Percentiles rank a stretch among this genome's conserved stretches.
These are phyloP conservation scores for Acrocyrtus sp. DNA, from an alignment of 2,888 invertebrate species.

Conservation along the genomic window DNA sequence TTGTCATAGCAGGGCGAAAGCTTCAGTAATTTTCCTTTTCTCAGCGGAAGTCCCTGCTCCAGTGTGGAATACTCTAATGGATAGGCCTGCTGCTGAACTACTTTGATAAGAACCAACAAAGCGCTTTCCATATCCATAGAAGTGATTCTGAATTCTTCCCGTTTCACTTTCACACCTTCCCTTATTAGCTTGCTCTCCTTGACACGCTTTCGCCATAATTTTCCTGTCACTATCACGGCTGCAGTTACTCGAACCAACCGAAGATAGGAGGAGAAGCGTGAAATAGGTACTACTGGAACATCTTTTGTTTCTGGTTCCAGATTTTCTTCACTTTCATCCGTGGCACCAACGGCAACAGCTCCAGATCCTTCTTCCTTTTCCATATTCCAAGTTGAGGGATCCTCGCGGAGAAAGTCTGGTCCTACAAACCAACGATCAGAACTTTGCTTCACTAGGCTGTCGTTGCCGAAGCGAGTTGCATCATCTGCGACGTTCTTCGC, in stretches of 20 bases:
- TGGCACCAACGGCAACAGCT: too few relatives aligned
- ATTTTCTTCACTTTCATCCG: too few relatives aligned
- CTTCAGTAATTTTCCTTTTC: slow-evolving; percentile 3
- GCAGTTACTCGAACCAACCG: slow-evolving; percentile 7
- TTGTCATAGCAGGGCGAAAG: slow-evolving; percentile 3
- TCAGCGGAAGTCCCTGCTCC: neutral
- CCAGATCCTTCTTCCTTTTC: neutral
- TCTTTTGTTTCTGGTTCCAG: too few relatives aligned
- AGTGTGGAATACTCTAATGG: neutral
- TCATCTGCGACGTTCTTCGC: slow-evolving; percentile 1
- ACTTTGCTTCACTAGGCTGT: neutral
- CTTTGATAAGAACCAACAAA: neutral
- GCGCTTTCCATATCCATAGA: neutral
- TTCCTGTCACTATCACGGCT: slow-evolving; percentile 3
- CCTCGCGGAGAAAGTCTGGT: slow-evolving; percentile 3
- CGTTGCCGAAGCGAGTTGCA: neutral
- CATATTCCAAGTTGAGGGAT: neutral
- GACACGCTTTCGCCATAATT: neutral
- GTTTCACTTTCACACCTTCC: neutral
- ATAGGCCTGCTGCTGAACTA: neutral
- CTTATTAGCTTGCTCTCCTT: neutral
- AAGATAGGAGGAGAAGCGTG: neutral
- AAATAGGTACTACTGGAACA: too few relatives aligned
- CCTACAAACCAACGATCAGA: slow-evolving; percentile 14
- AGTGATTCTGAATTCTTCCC: neutral